Conservation (phyloP, 1,140 invertebrate genomes). For the Eurytemora carolleeae region DNA sequence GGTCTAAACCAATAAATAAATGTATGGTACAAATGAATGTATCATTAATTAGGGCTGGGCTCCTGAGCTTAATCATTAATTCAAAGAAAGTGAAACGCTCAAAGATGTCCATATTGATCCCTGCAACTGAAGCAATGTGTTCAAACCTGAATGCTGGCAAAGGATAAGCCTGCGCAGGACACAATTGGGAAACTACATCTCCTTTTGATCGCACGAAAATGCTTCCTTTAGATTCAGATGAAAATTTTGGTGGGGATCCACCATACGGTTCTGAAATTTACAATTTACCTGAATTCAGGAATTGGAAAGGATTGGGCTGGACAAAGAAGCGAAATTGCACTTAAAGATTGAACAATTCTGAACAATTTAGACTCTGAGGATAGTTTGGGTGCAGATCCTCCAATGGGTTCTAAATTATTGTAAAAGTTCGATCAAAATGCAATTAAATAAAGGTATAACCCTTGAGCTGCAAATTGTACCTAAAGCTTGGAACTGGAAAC, state of each 20-base stretch:
- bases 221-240: conserved; percentile 1
- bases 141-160: conserved; percentile 1
- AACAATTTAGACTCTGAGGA: too few relatives aligned
- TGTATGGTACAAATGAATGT: too few relatives aligned
- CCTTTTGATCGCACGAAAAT: background rate
- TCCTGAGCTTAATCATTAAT: too few relatives aligned
- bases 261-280: conserved; percentile 11
- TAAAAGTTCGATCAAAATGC: background rate
- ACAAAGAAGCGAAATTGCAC: conserved; percentile 18
- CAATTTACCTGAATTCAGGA: conserved; percentile 19
- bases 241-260: conserved; percentile 11
- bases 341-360: background rate
- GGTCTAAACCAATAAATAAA: too few relatives aligned
- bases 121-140: background rate
- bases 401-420: conserved; percentile 1
- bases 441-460: conserved; percentile 7
- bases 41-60: too few relatives aligned
- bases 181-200: conserved; percentile 1
- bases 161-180: conserved; percentile 18
- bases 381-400: background rate
- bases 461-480: conserved; percentile 20
- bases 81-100: too few relatives aligned
- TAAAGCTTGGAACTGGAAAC: conserved; percentile 21
- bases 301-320: conserved; percentile 19
- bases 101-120: background rate